Evolutionary conservation across 2,113 vertebrate genomes (phyloP).

Genomic region (Strigops habroptila): DNA sequence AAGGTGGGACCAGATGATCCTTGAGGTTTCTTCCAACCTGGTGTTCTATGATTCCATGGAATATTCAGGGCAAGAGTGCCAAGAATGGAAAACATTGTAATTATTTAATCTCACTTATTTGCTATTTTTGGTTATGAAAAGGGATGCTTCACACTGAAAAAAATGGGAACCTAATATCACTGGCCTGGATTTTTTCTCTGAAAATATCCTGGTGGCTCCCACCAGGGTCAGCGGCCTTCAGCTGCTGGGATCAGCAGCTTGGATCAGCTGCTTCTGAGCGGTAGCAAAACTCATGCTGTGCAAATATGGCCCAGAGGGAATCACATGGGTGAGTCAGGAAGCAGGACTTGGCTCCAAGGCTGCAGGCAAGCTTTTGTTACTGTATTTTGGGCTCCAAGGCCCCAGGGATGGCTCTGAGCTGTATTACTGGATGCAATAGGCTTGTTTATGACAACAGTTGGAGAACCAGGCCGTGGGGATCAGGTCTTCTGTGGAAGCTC

Average conservation of each 20-base stretch:
- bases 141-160: neutral
- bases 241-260: neutral
- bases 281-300: neutral
- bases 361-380: neutral
- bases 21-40: neutral
- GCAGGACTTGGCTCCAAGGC: neutral
- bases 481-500: rapidly evolving
- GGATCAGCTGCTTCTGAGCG: neutral
- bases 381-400: neutral
- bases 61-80: neutral
- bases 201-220: neutral
- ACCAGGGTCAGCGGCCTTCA: neutral
- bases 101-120: neutral
- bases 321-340: neutral
- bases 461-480: neutral
- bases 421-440: neutral
- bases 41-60: neutral
- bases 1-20: neutral
- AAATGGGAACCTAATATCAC: neutral
- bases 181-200: neutral
- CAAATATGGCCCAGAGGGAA: neutral
- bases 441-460: neutral
- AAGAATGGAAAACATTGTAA: neutral
- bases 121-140: neutral
- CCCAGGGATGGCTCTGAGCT: neutral